Base-by-base conservation (phyloP, 1,140 invertebrate species). In the Nomia melanderi region DNA sequence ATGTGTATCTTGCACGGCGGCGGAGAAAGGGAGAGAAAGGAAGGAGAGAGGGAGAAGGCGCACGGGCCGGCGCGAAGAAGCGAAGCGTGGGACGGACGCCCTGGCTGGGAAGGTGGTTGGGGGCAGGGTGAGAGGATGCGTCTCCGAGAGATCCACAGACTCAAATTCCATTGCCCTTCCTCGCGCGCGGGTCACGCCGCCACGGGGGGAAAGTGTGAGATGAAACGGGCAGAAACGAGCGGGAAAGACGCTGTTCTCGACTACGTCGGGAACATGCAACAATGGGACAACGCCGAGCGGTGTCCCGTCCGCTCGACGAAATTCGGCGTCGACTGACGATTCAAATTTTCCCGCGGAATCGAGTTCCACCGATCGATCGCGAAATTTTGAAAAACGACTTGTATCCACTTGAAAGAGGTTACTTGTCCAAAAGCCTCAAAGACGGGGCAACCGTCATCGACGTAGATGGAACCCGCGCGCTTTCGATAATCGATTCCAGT, bases 111-210 rank as follows among this genome's bases (percentile, higher is more conserved):
- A 56, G 71, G 70, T 36, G 70, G 60, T 57, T 60, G 17, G 59
- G 66, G 17, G 50, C 29, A 72, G 54, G 72, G 65, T 70, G 69
- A 79, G 82, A 84, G 82, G 75, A 78, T 82, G 82, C 82, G 70
- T 83, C 82, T 79, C 71, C 29, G 71, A 83, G 71, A 83, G 77
- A 83, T 83, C 81, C 81, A 82, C 82, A 72, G 82, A 79, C 77
- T 83, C 81, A 81, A 84, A 84, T 84, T 84, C 82, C 82, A 84
- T 76, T 83, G 82, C 82, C 77, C 77, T 79, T 83, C 81, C 77
- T 83, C 66, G 63, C 81, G 33, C 39, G 47, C 47, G 66, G 78
- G 63, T 71, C 72, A 77, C 67, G 64, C 41, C 63, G 33, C 69
- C 67, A 54, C 33, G 57, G 33, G 77, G 62, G 50, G 72, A 82